Base-by-base conservation (phyloP, 2,888 invertebrate species). In the Yponomeuta evonymella region DNA sequence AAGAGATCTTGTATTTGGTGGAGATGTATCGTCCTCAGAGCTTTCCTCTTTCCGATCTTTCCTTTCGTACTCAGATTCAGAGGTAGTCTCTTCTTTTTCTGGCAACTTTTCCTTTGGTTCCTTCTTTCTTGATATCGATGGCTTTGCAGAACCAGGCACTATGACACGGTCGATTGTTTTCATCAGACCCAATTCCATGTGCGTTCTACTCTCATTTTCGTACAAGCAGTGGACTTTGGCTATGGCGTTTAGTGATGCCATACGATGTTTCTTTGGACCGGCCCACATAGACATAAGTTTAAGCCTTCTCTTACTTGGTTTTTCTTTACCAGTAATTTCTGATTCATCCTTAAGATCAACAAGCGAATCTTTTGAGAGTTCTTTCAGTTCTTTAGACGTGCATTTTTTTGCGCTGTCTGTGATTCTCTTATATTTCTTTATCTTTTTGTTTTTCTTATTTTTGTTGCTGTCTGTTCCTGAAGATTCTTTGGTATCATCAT, bases 171-270 rank as follows among this genome's bases (percentile, higher is more conserved):
- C 90, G 67, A 91, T 76, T 33, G 92, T 93, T 81, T 86, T 91
- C 88, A 92, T 90, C 65, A 93, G 80, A 0, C 94, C 94, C 73
- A 94, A 78, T 78, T 94, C 94, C 80, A 95, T 94, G 73, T 95
- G 95, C 0, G 95, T 95, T 70, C 96, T 93, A 70, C 96, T 95
- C 88, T 97, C 97, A 82, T 97, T 97, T 86, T 97, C 97, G 80
- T 97, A 97, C 36, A 98, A 92, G 80, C 97, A 97, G 83, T 97
- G 97, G 2, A 98, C 97, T 91, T 97, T 97, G 43, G 97, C 97
- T 76, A 96, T 85, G 0, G 98, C 98, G 82, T 98, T 98, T 48
- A 98, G 86, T 2, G 97, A 97, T 62, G 98, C 98, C 87, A 97
- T 97, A 75, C 98, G 94, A 81, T 96, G 96, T 67, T 96, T 93